Evolutionary conservation across 2,113 vertebrate species (phyloP).

Genomic region (Ciconia boyciana): DNA sequence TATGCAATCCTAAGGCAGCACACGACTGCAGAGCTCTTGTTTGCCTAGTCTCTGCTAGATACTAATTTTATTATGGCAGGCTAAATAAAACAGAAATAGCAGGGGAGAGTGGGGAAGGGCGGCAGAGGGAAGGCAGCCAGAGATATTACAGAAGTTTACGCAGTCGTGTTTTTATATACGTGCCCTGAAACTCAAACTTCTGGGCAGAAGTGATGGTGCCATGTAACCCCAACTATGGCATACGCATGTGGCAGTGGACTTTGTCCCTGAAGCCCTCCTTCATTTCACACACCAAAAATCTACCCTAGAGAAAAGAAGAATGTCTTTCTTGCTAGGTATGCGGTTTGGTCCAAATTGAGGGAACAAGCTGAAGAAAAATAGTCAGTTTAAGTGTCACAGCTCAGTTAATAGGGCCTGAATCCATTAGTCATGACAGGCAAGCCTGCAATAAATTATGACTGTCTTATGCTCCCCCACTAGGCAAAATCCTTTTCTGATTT

Average conservation of each 20-base stretch:
- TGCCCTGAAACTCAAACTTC: not conserved
- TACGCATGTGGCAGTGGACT: fast-evolving
- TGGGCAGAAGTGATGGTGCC: not conserved
- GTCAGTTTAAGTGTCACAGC: constrained; percentile 40
- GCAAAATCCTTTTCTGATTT: constrained; percentile 17
- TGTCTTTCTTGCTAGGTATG: not conserved
- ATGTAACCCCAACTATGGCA: fast-evolving
- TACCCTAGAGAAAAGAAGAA: not conserved
- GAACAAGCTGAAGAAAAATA: constrained; percentile 36
- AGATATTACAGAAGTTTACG: not conserved
- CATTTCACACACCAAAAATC: not conserved
- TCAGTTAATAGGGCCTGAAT: constrained; percentile 18
- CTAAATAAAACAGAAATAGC: constrained; percentile 13
- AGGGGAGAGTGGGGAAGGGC: not conserved
- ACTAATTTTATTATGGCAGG: not conserved
- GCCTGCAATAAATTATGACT: constrained; percentile 10
- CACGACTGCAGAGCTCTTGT: not conserved
- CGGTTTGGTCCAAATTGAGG: not conserved
- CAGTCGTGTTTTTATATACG: not conserved
- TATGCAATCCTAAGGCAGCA: not conserved
- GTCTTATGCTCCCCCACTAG: not conserved
- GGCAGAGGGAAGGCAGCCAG: not conserved
- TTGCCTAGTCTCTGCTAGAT: not conserved
- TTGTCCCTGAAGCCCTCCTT: not conserved
- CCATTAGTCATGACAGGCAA: constrained; percentile 18